phyloP scores from a whole-genome alignment of 1,140 invertebrate genomes.

The Steinernema feltiae region DNA sequence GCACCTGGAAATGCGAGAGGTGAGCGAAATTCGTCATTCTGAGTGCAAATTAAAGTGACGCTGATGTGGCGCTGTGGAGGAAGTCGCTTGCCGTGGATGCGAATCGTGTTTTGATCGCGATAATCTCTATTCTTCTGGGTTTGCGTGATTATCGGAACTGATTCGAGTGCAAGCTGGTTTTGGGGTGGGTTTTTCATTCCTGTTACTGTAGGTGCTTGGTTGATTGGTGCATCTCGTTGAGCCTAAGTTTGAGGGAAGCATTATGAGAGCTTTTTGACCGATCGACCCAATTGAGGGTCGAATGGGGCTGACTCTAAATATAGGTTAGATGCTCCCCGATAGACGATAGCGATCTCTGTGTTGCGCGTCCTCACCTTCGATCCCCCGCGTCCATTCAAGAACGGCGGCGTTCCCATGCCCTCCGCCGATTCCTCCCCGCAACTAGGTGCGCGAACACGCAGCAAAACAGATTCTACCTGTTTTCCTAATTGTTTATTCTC shows the following conservation, averaged over 20 bases:
- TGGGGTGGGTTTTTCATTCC: too few relatives aligned
- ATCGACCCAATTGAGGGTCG: not conserved
- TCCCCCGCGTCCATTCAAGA: not conserved
- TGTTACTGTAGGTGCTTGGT: too few relatives aligned
- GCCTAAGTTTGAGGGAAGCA: too few relatives aligned
- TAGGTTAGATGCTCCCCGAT: constrained; percentile 12
- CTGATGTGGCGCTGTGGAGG: too few relatives aligned
- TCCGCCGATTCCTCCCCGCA: not conserved
- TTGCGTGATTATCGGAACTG: too few relatives aligned
- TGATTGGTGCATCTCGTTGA: too few relatives aligned
- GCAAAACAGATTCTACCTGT: not conserved
- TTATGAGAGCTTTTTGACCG: not conserved
- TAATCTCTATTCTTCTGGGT: too few relatives aligned
- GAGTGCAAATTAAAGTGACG: too few relatives aligned
- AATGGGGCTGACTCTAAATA: not conserved
- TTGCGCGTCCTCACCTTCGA: not conserved
- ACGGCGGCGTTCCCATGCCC: not conserved
- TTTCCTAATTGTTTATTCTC: not conserved
- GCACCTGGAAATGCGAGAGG: not conserved
- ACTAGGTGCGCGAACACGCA: not conserved
- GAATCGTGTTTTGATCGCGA: not conserved
- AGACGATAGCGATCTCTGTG: not conserved
- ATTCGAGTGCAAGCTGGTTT: too few relatives aligned
- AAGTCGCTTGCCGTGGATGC: not conserved
- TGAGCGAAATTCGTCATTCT: not conserved